Conservation (phyloP, 2,888 invertebrate species). For the Gibbula magus region DNA sequence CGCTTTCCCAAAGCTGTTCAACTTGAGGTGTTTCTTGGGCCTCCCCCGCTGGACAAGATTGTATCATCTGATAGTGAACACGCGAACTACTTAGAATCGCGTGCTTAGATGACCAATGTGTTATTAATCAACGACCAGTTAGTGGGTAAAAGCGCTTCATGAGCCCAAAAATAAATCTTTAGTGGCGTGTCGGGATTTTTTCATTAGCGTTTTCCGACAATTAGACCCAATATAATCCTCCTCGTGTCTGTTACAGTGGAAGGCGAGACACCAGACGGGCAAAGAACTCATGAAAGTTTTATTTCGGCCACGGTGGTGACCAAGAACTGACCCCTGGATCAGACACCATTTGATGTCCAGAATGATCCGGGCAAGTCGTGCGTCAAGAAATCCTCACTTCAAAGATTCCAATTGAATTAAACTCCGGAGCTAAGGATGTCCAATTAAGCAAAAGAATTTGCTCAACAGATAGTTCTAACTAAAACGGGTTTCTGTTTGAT, state of each 20-base stretch:
- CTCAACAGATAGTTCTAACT: background rate
- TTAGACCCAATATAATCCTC: background rate
- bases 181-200: background rate
- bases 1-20: too few relatives aligned
- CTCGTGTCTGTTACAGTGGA: background rate
- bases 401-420: background rate
- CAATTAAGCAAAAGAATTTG: background rate
- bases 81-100: too few relatives aligned
- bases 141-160: too few relatives aligned
- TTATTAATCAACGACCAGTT: too few relatives aligned
- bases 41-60: too few relatives aligned
- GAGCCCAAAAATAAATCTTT: too few relatives aligned
- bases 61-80: too few relatives aligned
- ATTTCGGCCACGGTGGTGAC: background rate
- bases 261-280: too few relatives aligned
- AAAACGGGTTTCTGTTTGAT: background rate
- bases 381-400: background rate
- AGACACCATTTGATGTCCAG: background rate
- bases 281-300: background rate
- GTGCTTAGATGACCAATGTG: too few relatives aligned
- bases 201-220: background rate
- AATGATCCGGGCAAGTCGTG: background rate
- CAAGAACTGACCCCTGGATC: background rate
- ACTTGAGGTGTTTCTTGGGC: too few relatives aligned
- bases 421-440: background rate